Percentiles rank a stretch among this genome's conserved stretches.
Conservation (phyloP, 23 tunicate genomes). For the Phallusia fumigata region DNA sequence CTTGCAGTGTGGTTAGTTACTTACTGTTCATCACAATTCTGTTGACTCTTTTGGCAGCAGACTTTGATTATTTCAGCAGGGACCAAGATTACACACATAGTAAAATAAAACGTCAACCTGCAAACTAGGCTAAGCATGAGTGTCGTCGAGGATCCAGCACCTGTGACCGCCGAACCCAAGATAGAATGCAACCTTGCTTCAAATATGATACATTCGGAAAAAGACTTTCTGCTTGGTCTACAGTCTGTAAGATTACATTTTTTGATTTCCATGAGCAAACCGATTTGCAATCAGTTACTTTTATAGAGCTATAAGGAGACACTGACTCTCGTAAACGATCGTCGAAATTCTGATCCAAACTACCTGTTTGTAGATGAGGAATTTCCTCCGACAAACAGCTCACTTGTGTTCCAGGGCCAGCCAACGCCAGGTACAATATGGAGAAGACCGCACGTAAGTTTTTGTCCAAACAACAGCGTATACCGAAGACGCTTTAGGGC, state of each 20-base stretch:
- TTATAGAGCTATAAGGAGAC: neutral
- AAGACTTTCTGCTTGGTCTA: slow-evolving; percentile 1
- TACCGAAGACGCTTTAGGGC: no score
- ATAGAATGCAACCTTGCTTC: neutral
- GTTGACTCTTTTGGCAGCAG: no score
- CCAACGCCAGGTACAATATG: neutral
- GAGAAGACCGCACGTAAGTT: slow-evolving; percentile 18
- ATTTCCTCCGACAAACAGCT: slow-evolving; percentile 12
- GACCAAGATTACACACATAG: no score
- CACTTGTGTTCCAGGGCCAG: slow-evolving; percentile 10
- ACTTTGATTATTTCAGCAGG: no score
- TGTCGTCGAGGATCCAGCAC: neutral
- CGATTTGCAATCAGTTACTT: neutral
- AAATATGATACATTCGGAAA: neutral
- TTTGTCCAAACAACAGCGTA: no score
- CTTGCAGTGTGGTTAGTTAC: no score
- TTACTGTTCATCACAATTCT: no score
- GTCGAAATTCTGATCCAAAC: slow-evolving; percentile 7
- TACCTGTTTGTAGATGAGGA: slow-evolving; percentile 21
- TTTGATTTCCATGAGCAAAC: neutral
- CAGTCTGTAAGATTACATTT: neutral
- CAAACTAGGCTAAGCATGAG: no score
- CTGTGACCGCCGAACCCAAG: neutral
- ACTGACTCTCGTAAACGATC: neutral
- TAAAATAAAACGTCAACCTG: no score